phyloP scores from a whole-genome alignment of 2,797 vertebrate genomes.

The Holocentrus rufus region DNA sequence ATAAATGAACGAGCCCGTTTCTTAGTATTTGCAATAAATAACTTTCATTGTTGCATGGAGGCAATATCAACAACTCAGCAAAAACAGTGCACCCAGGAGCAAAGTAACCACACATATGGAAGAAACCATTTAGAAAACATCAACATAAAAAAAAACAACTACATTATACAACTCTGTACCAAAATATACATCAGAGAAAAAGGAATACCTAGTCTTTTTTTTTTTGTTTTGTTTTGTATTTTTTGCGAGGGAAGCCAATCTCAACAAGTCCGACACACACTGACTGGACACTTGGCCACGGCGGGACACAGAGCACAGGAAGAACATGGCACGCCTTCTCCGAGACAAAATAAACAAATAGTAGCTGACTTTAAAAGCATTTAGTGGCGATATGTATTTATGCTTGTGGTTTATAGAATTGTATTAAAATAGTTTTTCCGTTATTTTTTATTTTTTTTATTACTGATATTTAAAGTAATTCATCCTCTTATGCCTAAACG shows the following conservation, averaged over 20 bases:
- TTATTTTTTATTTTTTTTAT: constrained; percentile 11
- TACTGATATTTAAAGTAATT: constrained; percentile 31
- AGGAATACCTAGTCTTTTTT: constrained; percentile 75
- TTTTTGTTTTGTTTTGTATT: too few relatives aligned
- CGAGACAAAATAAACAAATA: constrained; percentile 74
- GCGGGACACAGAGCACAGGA: constrained; percentile 83
- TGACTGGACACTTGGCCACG: constrained; percentile 80
- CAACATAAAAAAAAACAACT: constrained; percentile 56
- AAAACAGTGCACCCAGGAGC: constrained; percentile 89
- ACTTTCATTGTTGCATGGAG: constrained; percentile 88
- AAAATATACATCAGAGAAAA: constrained; percentile 89
- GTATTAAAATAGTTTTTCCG: constrained; percentile 80
- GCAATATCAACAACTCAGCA: constrained; percentile 90
- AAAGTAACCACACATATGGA: constrained; percentile 83
- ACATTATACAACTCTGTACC: constrained; percentile 82
- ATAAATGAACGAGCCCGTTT: constrained; percentile 81
- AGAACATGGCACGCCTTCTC: constrained; percentile 79
- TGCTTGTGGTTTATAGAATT: constrained; percentile 53
- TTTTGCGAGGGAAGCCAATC: constrained; percentile 75
- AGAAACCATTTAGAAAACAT: constrained; percentile 79
- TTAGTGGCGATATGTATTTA: constrained; percentile 65
- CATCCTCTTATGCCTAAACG: constrained; percentile 39
- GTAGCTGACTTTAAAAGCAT: constrained; percentile 78
- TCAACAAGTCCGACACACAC: constrained; percentile 81
- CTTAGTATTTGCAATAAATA: constrained; percentile 88